Percentiles rank a stretch among this genome's conserved stretches.
Conservation (phyloP, 2,888 invertebrate species). For the Acrobasis consociella region DNA sequence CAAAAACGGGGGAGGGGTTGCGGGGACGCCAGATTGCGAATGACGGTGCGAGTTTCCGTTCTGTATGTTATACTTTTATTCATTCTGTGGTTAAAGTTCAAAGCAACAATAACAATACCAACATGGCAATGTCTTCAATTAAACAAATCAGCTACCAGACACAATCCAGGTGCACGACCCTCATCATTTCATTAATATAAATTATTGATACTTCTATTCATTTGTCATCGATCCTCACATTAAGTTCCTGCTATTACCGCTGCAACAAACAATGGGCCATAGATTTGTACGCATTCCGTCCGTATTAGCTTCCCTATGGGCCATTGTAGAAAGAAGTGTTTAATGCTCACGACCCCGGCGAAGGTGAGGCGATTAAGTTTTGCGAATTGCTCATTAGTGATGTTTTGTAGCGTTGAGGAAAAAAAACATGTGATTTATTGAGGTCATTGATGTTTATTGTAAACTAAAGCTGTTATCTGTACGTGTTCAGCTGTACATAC, state of each 20-base stretch:
- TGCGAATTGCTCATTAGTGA: neutral
- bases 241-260: neutral
- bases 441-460: neutral
- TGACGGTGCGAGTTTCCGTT: too few relatives aligned
- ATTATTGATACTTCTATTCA: neutral
- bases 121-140: too few relatives aligned
- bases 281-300: neutral
- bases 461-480: too few relatives aligned
- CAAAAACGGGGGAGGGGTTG: too few relatives aligned
- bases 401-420: too few relatives aligned
- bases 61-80: too few relatives aligned
- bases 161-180: neutral
- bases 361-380: neutral
- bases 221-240: neutral
- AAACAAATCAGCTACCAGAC: neutral
- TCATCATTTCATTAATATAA: neutral
- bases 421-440: neutral
- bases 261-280: neutral
- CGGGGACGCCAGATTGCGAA: too few relatives aligned
- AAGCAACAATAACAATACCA: too few relatives aligned
- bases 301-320: neutral
- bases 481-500: too few relatives aligned
- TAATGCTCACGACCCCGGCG: neutral
- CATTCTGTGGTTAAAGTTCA: too few relatives aligned
- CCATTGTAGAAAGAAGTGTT: neutral